Percentiles rank a stretch among this genome's conserved stretches.
Conservation (phyloP, 2,888 invertebrate species). For the Pandemis heparana region DNA sequence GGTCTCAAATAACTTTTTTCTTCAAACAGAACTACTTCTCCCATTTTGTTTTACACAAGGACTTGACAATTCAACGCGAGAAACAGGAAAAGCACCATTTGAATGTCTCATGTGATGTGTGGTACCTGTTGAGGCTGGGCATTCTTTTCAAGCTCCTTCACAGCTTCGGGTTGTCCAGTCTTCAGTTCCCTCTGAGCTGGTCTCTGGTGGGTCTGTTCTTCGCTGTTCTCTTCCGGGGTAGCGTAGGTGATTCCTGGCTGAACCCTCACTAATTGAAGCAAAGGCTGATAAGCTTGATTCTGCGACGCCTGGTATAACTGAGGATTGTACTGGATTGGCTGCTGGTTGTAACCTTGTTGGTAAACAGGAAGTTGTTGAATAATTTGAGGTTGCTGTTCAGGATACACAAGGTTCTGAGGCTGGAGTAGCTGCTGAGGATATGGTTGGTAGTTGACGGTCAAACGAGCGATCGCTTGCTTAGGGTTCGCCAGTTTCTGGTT, state of each 20-base stretch:
- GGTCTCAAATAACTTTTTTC: too few species aligned
- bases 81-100: conserved; percentile 24
- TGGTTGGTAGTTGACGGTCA: conserved; percentile 44
- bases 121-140: conserved; percentile 23
- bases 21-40: too few species aligned
- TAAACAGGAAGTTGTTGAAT: conserved; percentile 42
- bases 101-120: neutral
- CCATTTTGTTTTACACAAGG: too few species aligned
- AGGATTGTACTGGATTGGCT: conserved; percentile 32
- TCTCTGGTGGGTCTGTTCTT: conserved; percentile 45
- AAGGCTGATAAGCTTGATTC: conserved; percentile 25
- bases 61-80: too few species aligned
- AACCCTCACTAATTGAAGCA: conserved; percentile 44
- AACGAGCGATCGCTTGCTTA: conserved; percentile 38
- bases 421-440: conserved; percentile 50
- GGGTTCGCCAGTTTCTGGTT: conserved; percentile 47
- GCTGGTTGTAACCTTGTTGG: conserved; percentile 38
- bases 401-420: conserved; percentile 46
- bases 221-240: conserved; percentile 39
- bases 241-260: conserved; percentile 45
- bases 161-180: conserved; percentile 46
- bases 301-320: conserved; percentile 27
- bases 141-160: conserved; percentile 45
- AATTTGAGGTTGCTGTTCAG: conserved; percentile 33
- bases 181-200: conserved; percentile 48